phyloP scores from a whole-genome alignment of 2,113 vertebrate species.

The Thunnus thynnus region DNA sequence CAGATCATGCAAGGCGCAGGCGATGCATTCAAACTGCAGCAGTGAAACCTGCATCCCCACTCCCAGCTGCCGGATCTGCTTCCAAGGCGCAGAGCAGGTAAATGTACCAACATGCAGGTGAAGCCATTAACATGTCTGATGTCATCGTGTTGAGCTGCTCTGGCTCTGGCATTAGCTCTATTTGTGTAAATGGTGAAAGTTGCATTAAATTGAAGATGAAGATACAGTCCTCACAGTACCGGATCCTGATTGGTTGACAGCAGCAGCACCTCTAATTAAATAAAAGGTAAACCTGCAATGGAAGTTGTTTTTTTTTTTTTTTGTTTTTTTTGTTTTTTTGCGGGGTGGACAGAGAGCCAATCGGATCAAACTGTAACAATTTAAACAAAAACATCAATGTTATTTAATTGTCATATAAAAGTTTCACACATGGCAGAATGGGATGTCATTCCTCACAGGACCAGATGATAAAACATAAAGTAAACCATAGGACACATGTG shows the following conservation, averaged over 20 bases:
- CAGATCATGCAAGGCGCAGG: conserved; percentile 69
- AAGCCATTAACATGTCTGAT: too few species aligned
- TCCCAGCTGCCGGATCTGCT: conserved; percentile 95
- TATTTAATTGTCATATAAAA: too few species aligned
- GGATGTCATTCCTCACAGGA: too few species aligned
- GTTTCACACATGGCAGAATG: too few species aligned
- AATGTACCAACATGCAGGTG: not conserved
- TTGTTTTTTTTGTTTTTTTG: too few species aligned
- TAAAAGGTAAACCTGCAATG: conserved; percentile 21
- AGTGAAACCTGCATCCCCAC: conserved; percentile 87
- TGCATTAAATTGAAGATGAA: conserved; percentile 8
- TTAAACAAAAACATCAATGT: too few species aligned
- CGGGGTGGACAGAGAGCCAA: too few species aligned
- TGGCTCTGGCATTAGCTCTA: too few species aligned
- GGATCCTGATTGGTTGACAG: conserved; percentile 29
- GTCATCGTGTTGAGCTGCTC: too few species aligned
- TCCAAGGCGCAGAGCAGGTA: conserved; percentile 95
- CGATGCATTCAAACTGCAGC: conserved; percentile 85
- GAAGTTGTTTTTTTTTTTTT: not conserved
- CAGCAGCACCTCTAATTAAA: conserved; percentile 9
- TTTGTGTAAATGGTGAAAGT: conserved; percentile 1
- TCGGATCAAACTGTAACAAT: too few species aligned
- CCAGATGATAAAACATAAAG: too few species aligned
- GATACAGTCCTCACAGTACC: not conserved
- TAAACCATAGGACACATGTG: too few species aligned